Evolutionary conservation across 1,140 invertebrate species (phyloP), one percentile per base, ranked within the genome.

Genomic region (Drosophila tropicalis): DNA sequence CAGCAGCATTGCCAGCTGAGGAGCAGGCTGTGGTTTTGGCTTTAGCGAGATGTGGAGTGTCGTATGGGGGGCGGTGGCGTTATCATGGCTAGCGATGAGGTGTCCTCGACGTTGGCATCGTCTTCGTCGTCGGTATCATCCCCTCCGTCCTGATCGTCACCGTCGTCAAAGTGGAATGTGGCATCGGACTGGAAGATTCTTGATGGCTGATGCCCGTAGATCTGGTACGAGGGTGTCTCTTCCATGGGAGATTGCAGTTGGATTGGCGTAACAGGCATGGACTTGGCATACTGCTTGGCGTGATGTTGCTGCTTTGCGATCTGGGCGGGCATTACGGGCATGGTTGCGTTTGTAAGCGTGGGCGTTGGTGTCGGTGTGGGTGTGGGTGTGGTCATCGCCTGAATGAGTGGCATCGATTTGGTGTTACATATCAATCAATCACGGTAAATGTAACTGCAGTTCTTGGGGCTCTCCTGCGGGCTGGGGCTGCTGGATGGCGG

Each of bases 391-490:
- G 81, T 75, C 71, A 72, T 62, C 58, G 82, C 62, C 83, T 91
- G 87, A 70, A 92, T 92, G 75, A 92, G 79, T 77, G 91, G 91
- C 91, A 92, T 92, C 78, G 91, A 92, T 91, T 92, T 92, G 76
- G 91, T 91, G 73, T 92, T 92, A 72, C 83, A 91, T 91, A 91
- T 91, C 90, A 92, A 92, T 92, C 91, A 92, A 92, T 92, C 91
- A 91, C 91, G 91, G 77, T 92, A 92, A 76, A 92, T 92, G 66
- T 92, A 92, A 72, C 91, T 92, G 83, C 91, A 92, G 76, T 92
- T 92, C 89, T 92, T 92, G 67, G 91, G 91, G 84, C 91, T 92
- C 83, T 92, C 91, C 79, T 92, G 91, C 75, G 91, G 91, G 82
- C 91, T 92, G 71, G 91, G 91, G 72, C 91, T 92, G 75, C 91